These are phyloP conservation scores for Dorcus hopei DNA, from an alignment of 2,888 invertebrate species.

Conservation along the genomic window DNA sequence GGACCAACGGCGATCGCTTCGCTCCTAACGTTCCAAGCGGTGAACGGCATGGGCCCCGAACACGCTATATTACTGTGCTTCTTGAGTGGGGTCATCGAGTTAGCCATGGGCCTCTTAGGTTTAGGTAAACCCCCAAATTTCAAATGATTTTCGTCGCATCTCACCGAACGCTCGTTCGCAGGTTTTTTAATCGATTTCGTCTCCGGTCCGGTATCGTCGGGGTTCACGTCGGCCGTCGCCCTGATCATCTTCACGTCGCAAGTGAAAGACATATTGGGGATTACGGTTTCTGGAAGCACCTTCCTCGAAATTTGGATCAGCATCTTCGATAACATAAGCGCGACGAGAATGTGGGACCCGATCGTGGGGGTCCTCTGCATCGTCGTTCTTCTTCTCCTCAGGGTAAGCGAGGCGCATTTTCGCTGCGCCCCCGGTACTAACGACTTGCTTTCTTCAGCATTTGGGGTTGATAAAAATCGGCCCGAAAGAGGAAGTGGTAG, in stretches of 20 bases:
- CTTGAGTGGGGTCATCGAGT: conserved; percentile 68
- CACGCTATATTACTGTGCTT: conserved; percentile 77
- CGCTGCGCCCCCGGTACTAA: not conserved
- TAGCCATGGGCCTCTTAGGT: conserved; percentile 79
- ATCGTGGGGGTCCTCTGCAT: conserved; percentile 74
- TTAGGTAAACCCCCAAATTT: conserved; percentile 57
- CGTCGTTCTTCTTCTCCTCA: conserved; percentile 68
- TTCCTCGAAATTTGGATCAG: conserved; percentile 76
- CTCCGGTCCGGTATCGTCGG: conserved; percentile 84
- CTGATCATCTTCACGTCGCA: conserved; percentile 88
- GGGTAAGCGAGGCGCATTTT: conserved; percentile 54
- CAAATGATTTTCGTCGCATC: not conserved
- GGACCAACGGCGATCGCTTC: conserved; percentile 93
- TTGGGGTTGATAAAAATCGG: conserved; percentile 13
- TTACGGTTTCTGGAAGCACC: conserved; percentile 68
- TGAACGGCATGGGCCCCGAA: conserved; percentile 60
- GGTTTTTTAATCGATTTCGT: conserved; percentile 87
- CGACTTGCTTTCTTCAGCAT: not conserved
- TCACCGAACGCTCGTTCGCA: conserved; percentile 36
- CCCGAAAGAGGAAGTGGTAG: conserved; percentile 2
- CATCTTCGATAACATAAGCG: conserved; percentile 64
- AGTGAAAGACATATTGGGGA: conserved; percentile 77
- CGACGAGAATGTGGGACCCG: conserved; percentile 69
- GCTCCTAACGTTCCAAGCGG: conserved; percentile 76
- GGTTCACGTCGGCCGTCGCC: conserved; percentile 88